Evolutionary conservation across 2,113 vertebrate genomes (phyloP).

Genomic region (Thomomys bottae): DNA sequence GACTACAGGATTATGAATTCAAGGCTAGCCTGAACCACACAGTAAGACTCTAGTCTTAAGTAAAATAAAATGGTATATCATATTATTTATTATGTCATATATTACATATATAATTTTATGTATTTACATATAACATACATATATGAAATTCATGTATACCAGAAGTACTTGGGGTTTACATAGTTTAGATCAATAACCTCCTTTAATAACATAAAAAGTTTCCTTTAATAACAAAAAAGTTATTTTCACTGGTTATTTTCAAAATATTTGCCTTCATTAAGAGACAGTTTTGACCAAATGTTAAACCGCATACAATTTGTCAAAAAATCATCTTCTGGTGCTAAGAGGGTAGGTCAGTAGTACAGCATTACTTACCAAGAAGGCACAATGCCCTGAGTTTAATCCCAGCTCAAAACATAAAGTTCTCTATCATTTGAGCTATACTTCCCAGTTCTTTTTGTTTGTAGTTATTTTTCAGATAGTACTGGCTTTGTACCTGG

Average conservation of each 20-base stretch:
- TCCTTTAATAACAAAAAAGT: conserved; percentile 38
- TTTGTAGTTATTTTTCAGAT: too few relatives aligned
- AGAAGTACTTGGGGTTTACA: conserved; percentile 35
- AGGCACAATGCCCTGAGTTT: background rate
- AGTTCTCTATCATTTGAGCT: too few relatives aligned
- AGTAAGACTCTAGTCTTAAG: too few relatives aligned
- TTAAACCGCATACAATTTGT: background rate
- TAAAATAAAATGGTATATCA: too few relatives aligned
- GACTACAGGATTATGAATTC: too few relatives aligned
- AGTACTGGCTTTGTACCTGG: too few relatives aligned
- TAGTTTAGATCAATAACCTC: conserved; percentile 35
- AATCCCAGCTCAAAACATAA: background rate
- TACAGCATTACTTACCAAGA: background rate
- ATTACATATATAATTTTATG: too few relatives aligned
- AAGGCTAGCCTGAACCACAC: background rate
- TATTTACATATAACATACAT: too few relatives aligned
- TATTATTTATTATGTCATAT: too few relatives aligned
- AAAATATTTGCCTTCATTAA: background rate
- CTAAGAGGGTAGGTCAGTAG: background rate
- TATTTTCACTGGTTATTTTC: background rate
- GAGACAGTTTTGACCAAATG: background rate
- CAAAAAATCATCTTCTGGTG: conserved; percentile 25
- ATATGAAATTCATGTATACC: conserved; percentile 26
- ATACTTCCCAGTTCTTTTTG: too few relatives aligned
- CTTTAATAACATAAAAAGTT: conserved; percentile 39